These are phyloP conservation scores for Pogonognathellus flavescens DNA, from an alignment of 1,140 invertebrate genomes.

Conservation along the genomic window DNA sequence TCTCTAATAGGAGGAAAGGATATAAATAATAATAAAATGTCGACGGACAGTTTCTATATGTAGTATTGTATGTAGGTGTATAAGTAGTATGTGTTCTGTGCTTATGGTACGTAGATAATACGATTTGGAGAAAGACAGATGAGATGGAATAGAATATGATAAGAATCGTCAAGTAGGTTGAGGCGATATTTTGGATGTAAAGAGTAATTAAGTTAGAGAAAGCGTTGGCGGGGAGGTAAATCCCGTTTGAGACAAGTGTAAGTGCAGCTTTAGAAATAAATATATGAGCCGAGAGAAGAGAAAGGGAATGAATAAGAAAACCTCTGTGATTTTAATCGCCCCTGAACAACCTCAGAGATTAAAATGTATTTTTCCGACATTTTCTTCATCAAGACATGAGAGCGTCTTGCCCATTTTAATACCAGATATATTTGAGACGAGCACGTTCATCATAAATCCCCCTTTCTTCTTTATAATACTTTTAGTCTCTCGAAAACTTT, in stretches of 20 bases:
- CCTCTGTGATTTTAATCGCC: conserved; percentile 61
- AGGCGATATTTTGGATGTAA: conserved; percentile 30
- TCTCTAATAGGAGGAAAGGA: no score
- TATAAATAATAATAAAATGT: no score
- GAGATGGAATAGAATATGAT: conserved; percentile 31
- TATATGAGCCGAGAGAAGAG: conserved; percentile 48
- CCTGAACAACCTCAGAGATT: conserved; percentile 63
- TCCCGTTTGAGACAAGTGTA: conserved; percentile 49
- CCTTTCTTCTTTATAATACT: conserved; percentile 58
- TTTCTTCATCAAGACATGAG: conserved; percentile 58
- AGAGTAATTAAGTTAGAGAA: conserved; percentile 51
- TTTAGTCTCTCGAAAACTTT: conserved; percentile 64
- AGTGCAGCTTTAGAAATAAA: conserved; percentile 45
- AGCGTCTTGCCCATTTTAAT: conserved; percentile 62
- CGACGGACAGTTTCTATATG: no score
- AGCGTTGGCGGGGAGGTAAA: conserved; percentile 42
- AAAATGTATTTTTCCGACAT: conserved; percentile 66
- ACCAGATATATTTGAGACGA: conserved; percentile 64
- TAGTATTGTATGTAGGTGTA: no score
- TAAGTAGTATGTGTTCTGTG: no score
- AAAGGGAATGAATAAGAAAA: conserved; percentile 52
- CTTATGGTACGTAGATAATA: neutral
- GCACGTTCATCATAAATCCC: conserved; percentile 66
- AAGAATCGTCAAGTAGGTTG: conserved; percentile 40
- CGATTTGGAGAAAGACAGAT: conserved; percentile 33